A percentile compares a stretch with the other conserved stretches of the same genome.
phyloP scores from a whole-genome alignment of 2,113 vertebrate species.

The Pantherophis guttatus region DNA sequence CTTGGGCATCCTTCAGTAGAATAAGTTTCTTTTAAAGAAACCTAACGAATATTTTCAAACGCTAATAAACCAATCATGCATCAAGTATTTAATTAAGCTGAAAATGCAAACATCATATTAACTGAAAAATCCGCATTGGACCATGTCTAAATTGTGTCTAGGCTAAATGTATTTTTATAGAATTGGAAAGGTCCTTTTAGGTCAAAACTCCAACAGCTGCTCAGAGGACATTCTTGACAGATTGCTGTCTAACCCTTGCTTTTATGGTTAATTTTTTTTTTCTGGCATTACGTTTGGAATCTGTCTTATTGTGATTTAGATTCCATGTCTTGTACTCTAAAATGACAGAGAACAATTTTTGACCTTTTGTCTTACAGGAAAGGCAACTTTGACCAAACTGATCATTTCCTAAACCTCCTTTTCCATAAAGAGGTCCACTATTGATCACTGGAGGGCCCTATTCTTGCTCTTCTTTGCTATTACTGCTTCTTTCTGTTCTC shows the following conservation, averaged over 20 bases:
- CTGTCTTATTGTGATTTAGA: background rate
- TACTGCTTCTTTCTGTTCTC: background rate
- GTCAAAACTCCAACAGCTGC: background rate
- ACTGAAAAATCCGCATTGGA: background rate
- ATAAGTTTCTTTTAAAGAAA: background rate
- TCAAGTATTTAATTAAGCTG: background rate
- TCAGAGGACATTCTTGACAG: background rate
- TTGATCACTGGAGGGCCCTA: background rate
- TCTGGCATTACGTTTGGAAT: background rate
- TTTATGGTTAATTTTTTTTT: background rate
- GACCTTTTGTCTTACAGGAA: background rate
- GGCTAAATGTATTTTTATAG: background rate
- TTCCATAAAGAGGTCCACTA: background rate
- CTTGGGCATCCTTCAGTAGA: background rate
- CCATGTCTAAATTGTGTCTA: background rate
- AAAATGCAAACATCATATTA: background rate
- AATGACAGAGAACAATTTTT: background rate
- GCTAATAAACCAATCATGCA: background rate
- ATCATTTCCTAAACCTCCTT: too few species aligned
- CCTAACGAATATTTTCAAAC: background rate
- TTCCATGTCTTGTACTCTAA: background rate
- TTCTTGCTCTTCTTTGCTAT: background rate
- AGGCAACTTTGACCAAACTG: too few species aligned
- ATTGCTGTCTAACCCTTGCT: background rate
- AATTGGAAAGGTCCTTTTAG: background rate